Percentiles rank a stretch among this genome's conserved stretches.
Conservation (phyloP, 2,113 vertebrate genomes). For the Hippocampus zosterae region DNA sequence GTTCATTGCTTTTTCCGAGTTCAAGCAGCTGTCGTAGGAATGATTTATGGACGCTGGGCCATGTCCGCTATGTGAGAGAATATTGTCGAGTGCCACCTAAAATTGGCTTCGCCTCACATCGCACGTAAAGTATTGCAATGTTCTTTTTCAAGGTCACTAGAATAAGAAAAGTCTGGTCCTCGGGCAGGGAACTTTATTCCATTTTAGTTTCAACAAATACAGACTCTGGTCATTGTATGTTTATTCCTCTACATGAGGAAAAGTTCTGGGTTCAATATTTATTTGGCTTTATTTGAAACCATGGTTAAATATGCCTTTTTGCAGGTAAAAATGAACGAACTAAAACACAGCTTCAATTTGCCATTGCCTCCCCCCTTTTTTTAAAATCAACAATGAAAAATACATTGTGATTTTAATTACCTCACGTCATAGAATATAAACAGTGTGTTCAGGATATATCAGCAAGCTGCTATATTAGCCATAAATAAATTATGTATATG, state of each 20-base stretch:
- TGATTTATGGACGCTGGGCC: not conserved
- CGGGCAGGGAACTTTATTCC: not conserved
- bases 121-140: not conserved
- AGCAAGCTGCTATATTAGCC: too few species aligned
- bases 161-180: conserved; percentile 1
- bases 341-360: too few species aligned
- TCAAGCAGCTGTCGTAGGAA: conserved; percentile 7
- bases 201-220: not conserved
- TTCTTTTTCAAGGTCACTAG: conserved; percentile 4
- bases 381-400: too few species aligned
- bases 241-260: not conserved
- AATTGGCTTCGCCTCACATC: conserved; percentile 5
- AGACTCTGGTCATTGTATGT: not conserved
- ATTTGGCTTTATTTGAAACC: not conserved
- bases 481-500: too few species aligned
- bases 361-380: too few species aligned
- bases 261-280: not conserved
- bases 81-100: conserved; percentile 5
- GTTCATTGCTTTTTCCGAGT: conserved; percentile 2
- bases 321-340: too few species aligned
- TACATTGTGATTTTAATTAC: too few species aligned
- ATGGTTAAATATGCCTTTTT: not conserved
- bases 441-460: too few species aligned
- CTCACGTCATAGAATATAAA: too few species aligned
- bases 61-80: conserved; percentile 2